These are phyloP conservation scores for Agrilus biguttatus DNA, from an alignment of 2,888 invertebrate genomes.

Conservation along the genomic window DNA sequence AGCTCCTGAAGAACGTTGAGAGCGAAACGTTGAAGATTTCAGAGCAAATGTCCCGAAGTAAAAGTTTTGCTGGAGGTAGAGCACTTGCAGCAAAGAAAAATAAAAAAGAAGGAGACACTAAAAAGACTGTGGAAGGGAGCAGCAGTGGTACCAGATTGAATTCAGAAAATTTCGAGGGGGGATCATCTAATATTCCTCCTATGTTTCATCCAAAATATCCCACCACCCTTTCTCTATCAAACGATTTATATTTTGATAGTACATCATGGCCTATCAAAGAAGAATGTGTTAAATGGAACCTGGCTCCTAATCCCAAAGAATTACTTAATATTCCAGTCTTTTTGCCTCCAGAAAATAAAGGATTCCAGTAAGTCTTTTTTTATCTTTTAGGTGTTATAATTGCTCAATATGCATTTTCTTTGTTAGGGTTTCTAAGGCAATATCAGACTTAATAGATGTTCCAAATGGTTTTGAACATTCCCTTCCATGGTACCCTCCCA, in stretches of 20 bases:
- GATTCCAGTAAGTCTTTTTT: conserved; percentile 43
- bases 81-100: background rate
- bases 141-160: background rate
- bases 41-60: conserved; percentile 25
- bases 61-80: background rate
- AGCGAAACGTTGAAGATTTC: conserved; percentile 35
- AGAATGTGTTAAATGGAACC: conserved; percentile 33
- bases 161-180: background rate
- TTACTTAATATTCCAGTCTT: conserved; percentile 50
- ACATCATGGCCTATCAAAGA: conserved; percentile 39
- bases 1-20: conserved; percentile 34
- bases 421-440: conserved; percentile 34
- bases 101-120: background rate
- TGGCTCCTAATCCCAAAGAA: conserved; percentile 31
- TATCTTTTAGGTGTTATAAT: background rate
- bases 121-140: background rate
- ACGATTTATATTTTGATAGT: conserved; percentile 38
- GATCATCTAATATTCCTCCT: conserved; percentile 11
- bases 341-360: conserved; percentile 65
- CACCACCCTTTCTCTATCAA: conserved; percentile 33
- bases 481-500: conserved; percentile 65
- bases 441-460: conserved; percentile 49
- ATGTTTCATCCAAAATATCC: conserved; percentile 31
- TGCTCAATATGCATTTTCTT: background rate
- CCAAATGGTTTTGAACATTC: conserved; percentile 45